A percentile compares a stretch with the other conserved stretches of the same genome.
These are phyloP conservation scores for Helobdella robusta DNA, from an alignment of 2,888 invertebrate species.

Conservation along the genomic window DNA sequence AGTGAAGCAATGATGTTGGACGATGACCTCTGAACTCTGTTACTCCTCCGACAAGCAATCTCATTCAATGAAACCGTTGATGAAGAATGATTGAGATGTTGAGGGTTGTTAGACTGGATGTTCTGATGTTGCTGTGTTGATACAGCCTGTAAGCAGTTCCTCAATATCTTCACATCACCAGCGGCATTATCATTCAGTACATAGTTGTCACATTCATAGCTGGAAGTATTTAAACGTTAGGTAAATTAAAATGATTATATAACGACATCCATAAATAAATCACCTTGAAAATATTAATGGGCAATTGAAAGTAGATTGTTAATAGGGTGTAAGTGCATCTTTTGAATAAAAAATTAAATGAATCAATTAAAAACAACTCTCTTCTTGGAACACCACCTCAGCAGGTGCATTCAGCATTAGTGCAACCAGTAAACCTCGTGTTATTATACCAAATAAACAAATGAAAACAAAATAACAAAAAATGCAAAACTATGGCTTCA, in stretches of 20 bases:
- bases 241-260: background rate
- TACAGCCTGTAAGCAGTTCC: constrained; percentile 44
- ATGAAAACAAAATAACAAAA: too few species aligned
- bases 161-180: constrained; percentile 44
- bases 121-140: constrained; percentile 38
- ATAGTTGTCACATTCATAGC: constrained; percentile 48
- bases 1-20: constrained; percentile 11
- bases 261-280: background rate
- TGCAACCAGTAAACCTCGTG: too few species aligned
- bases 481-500: too few species aligned
- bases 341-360: too few species aligned
- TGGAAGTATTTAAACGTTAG: constrained; percentile 31
- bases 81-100: background rate
- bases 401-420: too few species aligned
- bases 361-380: too few species aligned
- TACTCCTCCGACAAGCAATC: constrained; percentile 16
- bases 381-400: too few species aligned
- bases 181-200: constrained; percentile 46
- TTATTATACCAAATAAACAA: too few species aligned
- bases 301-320: background rate
- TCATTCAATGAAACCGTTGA: background rate
- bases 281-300: constrained; percentile 5
- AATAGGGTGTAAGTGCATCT: background rate
- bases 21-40: constrained; percentile 23
- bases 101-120: background rate